phyloP scores from a whole-genome alignment of 2,888 invertebrate genomes.

The Conomelus anceps region DNA sequence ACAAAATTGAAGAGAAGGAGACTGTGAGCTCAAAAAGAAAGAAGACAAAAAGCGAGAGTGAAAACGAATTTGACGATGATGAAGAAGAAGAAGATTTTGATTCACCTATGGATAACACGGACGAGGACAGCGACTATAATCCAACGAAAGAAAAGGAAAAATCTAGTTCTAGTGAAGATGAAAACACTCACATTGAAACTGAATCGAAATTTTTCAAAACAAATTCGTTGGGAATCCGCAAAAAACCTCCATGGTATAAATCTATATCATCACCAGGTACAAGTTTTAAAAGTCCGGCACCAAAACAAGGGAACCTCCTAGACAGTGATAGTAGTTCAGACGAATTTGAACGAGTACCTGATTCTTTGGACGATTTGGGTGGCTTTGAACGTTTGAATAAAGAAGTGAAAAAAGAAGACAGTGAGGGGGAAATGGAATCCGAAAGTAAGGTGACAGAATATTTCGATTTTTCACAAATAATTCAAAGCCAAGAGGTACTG shows the following conservation, averaged over 20 bases:
- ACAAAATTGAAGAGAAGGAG: background rate
- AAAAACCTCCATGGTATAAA: background rate
- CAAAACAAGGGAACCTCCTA: background rate
- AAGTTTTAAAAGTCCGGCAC: background rate
- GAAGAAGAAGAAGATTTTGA: background rate
- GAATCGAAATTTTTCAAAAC: slow-evolving; percentile 2
- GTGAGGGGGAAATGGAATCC: slow-evolving; percentile 10
- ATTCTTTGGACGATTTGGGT: slow-evolving; percentile 22
- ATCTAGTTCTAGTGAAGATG: background rate
- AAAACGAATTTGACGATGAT: background rate
- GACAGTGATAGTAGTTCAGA: slow-evolving; percentile 25
- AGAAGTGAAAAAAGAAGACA: background rate
- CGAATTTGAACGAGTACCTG: slow-evolving; percentile 22
- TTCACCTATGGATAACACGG: background rate
- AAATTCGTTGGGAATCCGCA: background rate
- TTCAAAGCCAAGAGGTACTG: slow-evolving; percentile 27
- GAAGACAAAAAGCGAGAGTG: background rate
- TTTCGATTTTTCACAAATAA: slow-evolving; percentile 29
- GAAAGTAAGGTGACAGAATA: slow-evolving; percentile 18
- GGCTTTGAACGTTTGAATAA: slow-evolving; percentile 17
- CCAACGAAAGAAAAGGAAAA: background rate
- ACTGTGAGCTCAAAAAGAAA: background rate
- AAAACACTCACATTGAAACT: background rate
- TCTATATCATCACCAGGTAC: background rate
- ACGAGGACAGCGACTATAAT: slow-evolving; percentile 1